A percentile compares a stretch with the other conserved stretches of the same genome.
phyloP scores from a whole-genome alignment of 2,113 vertebrate species.

The Dipodomys merriami region DNA sequence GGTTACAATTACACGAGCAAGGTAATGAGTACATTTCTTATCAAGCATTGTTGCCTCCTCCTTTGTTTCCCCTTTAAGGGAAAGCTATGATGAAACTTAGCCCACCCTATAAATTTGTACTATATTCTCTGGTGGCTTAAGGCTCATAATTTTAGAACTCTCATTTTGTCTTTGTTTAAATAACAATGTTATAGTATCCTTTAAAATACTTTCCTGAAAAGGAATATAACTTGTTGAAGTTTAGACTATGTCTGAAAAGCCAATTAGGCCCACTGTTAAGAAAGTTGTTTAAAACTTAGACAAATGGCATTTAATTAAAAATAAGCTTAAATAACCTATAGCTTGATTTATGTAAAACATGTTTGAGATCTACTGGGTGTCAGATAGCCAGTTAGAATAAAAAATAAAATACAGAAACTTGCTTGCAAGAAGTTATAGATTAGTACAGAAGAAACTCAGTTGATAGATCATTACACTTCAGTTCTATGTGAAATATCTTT shows the following conservation, averaged over 20 bases:
- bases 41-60: too few relatives aligned
- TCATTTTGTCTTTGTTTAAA: conserved; percentile 74
- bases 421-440: neutral
- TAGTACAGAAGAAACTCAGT: neutral
- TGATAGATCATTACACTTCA: neutral
- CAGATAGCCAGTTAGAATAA: neutral
- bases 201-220: conserved; percentile 34
- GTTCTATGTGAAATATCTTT: neutral
- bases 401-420: neutral
- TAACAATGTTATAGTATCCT: conserved; percentile 29
- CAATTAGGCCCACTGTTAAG: neutral
- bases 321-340: neutral
- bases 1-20: too few relatives aligned
- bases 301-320: conserved; percentile 16
- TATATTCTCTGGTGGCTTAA: conserved; percentile 44
- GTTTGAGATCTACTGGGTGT: neutral
- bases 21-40: too few relatives aligned
- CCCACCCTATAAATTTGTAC: conserved; percentile 55
- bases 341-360: conserved; percentile 8
- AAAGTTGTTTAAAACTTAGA: conserved; percentile 55
- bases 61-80: neutral
- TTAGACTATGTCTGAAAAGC: neutral
- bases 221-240: conserved; percentile 13
- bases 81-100: conserved; percentile 53
- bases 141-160: conserved; percentile 60